Base-by-base conservation (phyloP, 2,888 invertebrate species). In the Tachystola acroxantha region DNA sequence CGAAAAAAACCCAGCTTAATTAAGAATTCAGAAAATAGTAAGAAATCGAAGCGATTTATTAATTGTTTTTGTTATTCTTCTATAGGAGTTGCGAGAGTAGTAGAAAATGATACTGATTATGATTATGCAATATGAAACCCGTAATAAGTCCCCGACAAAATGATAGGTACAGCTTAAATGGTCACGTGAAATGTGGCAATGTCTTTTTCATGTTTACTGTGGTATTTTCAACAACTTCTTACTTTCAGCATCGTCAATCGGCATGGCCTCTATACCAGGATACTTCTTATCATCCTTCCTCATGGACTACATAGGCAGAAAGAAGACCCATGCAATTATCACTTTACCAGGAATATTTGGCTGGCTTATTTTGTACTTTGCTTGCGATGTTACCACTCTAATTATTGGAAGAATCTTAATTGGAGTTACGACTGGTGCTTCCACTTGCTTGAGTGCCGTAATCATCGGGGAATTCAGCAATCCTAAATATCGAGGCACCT, bases 341-440 rank as follows among this genome's bases (percentile, higher is more conserved):
- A 70, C 74, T 36, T 55, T 84, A 2, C 79, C 88, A 1, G 81
- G 75, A 1, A 48, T 81, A 2, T 14, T 81, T 3, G 88, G 89
- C 2, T 89, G 89, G 88, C 33, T 81, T 1, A 44, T 76, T 1
- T 73, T 89, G 39, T 57, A 53, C 46, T 50, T 49, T 14, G 51
- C 68, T 2, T 34, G 46, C 2, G 54, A 79, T 19, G 68, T 89
- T 0, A 42, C 49, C 1, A 62, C 61, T 26, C 45, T 70, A 2
- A 43, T 69, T 27, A 35, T 43, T 7, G 70, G 59, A 1, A 55
- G 71, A 32, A 39, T 63, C 11, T 47, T 74, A 0, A 53, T 60
- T 34, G 88, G 88, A 31, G 40, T 85, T 42, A 68, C 78, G 24
- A 68, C 72, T 10, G 90, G 90, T 1, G 60, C 89, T 14, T 61